phyloP scores from a whole-genome alignment of 2,888 invertebrate species.

The Lycaena phlaeas region DNA sequence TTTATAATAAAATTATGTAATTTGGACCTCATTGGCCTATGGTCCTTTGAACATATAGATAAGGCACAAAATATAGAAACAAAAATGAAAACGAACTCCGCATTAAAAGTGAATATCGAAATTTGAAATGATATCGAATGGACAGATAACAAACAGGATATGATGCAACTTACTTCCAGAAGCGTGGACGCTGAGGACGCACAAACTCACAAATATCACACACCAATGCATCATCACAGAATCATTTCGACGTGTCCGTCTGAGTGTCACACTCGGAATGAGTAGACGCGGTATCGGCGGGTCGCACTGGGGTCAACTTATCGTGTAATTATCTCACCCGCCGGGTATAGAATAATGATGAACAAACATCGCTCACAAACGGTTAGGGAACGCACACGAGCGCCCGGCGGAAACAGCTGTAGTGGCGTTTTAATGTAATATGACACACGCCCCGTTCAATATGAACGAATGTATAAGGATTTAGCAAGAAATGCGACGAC shows the following conservation, averaged over 20 bases:
- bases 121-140: neutral
- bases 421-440: neutral
- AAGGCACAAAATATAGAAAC: too few relatives aligned
- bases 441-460: neutral
- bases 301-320: constrained; percentile 47
- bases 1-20: too few relatives aligned
- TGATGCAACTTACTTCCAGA: constrained; percentile 46
- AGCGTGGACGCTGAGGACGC: constrained; percentile 38
- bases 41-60: too few relatives aligned
- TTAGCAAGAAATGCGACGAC: too few relatives aligned
- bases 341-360: constrained; percentile 17
- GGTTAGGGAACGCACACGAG: neutral
- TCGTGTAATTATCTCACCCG: constrained; percentile 45
- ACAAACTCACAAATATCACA: constrained; percentile 54
- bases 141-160: constrained; percentile 1
- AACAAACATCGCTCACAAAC: constrained; percentile 10
- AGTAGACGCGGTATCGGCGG: constrained; percentile 17
- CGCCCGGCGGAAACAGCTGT: constrained; percentile 1
- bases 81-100: too few relatives aligned
- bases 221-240: constrained; percentile 48
- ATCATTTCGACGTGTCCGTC: constrained; percentile 31
- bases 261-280: constrained; percentile 42
- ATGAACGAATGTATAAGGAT: neutral
- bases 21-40: too few relatives aligned
- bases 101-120: too few relatives aligned